Percentiles rank a stretch among this genome's conserved stretches.
Evolutionary conservation across 2,888 invertebrate species (phyloP).

Genomic region (Aricia artaxerxes): DNA sequence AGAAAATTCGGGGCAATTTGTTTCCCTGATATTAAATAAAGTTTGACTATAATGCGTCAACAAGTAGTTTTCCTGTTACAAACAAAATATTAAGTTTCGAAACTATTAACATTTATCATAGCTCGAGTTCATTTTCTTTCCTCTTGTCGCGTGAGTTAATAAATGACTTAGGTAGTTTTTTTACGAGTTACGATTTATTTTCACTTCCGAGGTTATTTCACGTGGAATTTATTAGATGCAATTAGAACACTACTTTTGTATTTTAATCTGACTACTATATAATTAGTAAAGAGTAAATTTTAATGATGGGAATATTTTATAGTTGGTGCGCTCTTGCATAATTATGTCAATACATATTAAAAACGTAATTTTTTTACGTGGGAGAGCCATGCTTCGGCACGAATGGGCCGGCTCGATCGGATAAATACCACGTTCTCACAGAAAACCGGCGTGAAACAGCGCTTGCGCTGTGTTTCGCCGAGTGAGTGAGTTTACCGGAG

Average conservation of each 20-base stretch:
- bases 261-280: conserved; percentile 3
- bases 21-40: conserved; percentile 39
- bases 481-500: too few relatives aligned
- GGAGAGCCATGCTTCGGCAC: too few relatives aligned
- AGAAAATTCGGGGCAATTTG: conserved; percentile 28
- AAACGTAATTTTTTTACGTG: too few relatives aligned
- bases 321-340: background rate
- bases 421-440: too few relatives aligned
- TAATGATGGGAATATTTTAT: conserved; percentile 17
- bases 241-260: conserved; percentile 1
- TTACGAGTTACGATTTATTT: conserved; percentile 21
- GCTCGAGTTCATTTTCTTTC: conserved; percentile 36
- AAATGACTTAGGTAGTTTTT: conserved; percentile 33
- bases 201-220: background rate
- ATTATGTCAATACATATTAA: background rate
- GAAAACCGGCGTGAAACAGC: too few relatives aligned
- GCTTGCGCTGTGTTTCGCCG: too few relatives aligned
- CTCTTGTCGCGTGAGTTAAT: conserved; percentile 32
- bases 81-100: conserved; percentile 34
- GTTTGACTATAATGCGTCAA: conserved; percentile 41
- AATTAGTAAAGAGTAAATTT: background rate
- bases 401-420: too few relatives aligned
- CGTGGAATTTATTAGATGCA: background rate
- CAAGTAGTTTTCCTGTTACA: conserved; percentile 41
- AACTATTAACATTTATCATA: conserved; percentile 38